Percentiles rank a stretch among this genome's conserved stretches.
Conservation (phyloP, 2,888 invertebrate species). For the Lochmaea capreae region DNA sequence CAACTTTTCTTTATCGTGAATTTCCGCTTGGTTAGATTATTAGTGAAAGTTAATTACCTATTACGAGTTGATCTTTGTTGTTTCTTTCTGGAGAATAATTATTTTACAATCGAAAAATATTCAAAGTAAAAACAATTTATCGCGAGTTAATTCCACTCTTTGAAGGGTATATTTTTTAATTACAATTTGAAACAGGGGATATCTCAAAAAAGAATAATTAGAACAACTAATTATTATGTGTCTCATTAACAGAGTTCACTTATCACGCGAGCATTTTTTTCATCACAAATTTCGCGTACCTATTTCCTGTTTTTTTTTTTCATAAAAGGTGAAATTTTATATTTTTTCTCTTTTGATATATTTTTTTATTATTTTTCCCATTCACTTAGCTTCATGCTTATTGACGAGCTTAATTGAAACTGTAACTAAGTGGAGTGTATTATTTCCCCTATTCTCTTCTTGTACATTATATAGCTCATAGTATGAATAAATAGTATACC, state of each 20-base stretch:
- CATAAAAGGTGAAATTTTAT: background rate
- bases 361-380: background rate
- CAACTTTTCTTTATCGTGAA: too few species aligned
- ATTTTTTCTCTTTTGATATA: background rate
- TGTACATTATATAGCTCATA: too few species aligned
- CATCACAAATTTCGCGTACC: background rate
- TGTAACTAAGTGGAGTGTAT: background rate
- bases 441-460: background rate
- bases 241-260: slow-evolving; percentile 1
- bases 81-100: background rate
- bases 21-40: too few species aligned
- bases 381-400: background rate
- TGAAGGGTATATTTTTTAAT: background rate
- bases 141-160: background rate
- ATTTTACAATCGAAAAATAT: background rate
- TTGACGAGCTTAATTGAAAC: slow-evolving; percentile 2
- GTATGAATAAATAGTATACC: too few species aligned
- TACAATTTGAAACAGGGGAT: background rate
- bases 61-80: too few species aligned
- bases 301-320: background rate
- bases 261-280: background rate
- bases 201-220: background rate
- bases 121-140: background rate
- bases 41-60: too few species aligned
- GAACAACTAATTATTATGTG: slow-evolving; percentile 1